Base-by-base conservation (phyloP, 1,140 invertebrate species). In the Listronotus oregonensis region DNA sequence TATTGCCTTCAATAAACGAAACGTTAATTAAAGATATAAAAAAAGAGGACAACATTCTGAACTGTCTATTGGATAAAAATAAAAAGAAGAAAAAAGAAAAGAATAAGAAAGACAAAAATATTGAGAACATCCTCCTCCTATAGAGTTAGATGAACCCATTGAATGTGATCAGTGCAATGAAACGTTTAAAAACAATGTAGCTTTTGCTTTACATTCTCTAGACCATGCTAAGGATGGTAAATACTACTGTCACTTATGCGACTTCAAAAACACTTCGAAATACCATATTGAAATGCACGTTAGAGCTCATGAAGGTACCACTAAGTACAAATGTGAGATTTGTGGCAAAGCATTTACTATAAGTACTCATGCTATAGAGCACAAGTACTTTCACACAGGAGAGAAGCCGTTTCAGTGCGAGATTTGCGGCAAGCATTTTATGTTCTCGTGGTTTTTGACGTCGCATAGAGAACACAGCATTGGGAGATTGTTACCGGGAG, bases 371-470 rank as follows among this genome's bases (percentile, higher is more conserved):
- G 82, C 80, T 1, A 54, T 72, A n/a, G 76, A 78, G 44, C 77
- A 78, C 50, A 76, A 77, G 52, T 71, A 77, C 55, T 78, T 71
- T n/a, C 87, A 89, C 59, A 85, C 82, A 0, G 84, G 85, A 0
- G 80, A 85, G 55, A 85, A 85, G 62, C 86, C 86, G 0, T 89
- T 83, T 69, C 76, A 82, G 11, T 90, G 88, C 68, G 79, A 85
- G 59, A 76, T 85, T 1, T 90, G 88, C 72, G 85, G 84, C 0
- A 83, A 84, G 64, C 73, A 77, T 47, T 78, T 77, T 47, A 77
- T 77, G 76, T 77, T 77, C 37, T 77, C 76, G 0, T 78, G 75
- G 75, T 77, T 77, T 47, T 60, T 78, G n/a, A 75, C 75, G 0
- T 76, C 75, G 6, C 77, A 78, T 58, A 37, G 76, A 67, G 76